Conservation (phyloP, 2,797 vertebrate species). For the Anguilla megastoma region DNA sequence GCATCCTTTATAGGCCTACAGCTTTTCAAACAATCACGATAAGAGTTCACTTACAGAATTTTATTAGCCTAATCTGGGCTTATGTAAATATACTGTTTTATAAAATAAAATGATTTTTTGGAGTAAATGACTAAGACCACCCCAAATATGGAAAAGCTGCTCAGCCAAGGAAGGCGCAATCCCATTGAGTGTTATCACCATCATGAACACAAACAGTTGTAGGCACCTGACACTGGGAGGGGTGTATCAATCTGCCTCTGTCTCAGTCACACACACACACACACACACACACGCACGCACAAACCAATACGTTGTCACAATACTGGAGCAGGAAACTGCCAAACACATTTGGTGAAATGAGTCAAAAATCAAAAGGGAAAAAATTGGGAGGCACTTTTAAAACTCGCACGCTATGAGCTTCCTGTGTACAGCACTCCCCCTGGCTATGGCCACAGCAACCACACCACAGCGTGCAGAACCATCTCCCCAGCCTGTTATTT, state of each 20-base stretch:
- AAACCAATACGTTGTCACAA: not conserved
- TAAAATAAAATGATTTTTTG: not conserved
- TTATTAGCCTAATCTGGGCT: not conserved
- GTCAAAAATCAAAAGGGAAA: not conserved
- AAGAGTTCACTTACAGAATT: not conserved
- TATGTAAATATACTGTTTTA: not conserved
- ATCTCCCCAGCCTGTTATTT: not conserved
- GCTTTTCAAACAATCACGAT: too few relatives aligned
- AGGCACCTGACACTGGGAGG: not conserved
- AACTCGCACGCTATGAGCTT: not conserved
- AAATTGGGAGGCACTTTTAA: conserved; percentile 5
- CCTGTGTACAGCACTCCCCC: not conserved
- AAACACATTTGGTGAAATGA: not conserved
- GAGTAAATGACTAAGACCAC: not conserved
- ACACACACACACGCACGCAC: not conserved
- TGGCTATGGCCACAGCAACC: not conserved
- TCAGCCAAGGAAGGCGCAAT: not conserved
- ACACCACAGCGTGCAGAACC: not conserved
- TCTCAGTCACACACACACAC: not conserved
- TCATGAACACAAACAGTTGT: not conserved
- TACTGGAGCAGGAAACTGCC: not conserved
- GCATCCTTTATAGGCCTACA: not conserved
- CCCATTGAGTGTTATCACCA: not conserved
- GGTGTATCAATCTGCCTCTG: not conserved
- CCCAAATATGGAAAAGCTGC: not conserved